phyloP scores from a whole-genome alignment of 2,113 vertebrate species.

The Desmodus rotundus region DNA sequence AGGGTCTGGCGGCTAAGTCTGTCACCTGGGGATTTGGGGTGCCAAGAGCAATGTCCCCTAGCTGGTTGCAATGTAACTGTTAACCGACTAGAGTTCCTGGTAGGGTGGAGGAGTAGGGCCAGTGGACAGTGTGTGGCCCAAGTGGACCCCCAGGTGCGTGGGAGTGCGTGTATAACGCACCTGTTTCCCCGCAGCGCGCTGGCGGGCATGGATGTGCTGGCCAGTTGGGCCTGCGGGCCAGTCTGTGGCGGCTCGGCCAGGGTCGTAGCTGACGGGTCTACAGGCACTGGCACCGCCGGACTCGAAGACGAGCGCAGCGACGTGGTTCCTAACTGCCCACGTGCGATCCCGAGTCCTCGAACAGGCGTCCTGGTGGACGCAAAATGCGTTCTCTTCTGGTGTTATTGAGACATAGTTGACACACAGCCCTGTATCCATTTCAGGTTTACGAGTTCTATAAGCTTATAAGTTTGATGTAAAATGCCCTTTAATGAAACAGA shows the following conservation, averaged over 20 bases:
- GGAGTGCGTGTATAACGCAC: fast-evolving
- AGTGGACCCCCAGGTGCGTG: fast-evolving
- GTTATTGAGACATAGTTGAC: background rate
- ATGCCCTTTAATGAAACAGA: background rate
- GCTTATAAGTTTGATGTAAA: background rate
- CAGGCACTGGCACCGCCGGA: fast-evolving
- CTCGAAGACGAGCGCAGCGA: fast-evolving
- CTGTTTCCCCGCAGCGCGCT: no score
- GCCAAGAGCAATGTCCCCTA: fast-evolving
- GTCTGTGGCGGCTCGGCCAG: background rate
- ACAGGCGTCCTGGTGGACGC: background rate
- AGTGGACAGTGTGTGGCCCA: fast-evolving
- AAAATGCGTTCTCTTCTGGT: fast-evolving
- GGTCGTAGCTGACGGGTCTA: fast-evolving
- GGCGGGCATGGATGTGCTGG: background rate
- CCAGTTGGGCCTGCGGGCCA: background rate
- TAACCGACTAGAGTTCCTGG: background rate
- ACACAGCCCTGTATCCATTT: background rate
- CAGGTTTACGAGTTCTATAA: background rate
- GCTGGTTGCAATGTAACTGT: background rate
- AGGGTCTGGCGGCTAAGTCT: background rate
- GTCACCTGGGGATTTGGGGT: background rate
- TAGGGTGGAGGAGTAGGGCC: background rate
- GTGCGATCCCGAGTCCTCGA: fast-evolving
- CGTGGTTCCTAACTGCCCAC: background rate